phyloP scores from a whole-genome alignment of 2,797 vertebrate species.

The Rhinophrynus dorsalis region DNA sequence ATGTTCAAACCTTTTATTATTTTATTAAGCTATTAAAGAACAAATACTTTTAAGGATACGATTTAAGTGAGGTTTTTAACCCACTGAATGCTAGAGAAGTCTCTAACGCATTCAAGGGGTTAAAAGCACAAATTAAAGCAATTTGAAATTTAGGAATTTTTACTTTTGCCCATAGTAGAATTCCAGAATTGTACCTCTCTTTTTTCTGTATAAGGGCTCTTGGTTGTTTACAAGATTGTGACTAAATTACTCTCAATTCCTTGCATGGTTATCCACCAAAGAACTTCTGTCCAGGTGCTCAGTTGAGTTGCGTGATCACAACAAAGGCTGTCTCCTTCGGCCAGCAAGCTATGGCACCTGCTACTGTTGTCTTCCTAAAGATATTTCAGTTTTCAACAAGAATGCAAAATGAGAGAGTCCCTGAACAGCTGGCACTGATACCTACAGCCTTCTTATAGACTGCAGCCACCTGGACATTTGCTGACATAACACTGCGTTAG shows the following conservation, averaged over 20 bases:
- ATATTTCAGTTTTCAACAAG: slow-evolving; percentile 46
- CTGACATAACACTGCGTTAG: slow-evolving; percentile 32
- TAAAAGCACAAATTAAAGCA: too few species aligned
- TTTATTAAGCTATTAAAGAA: too few species aligned
- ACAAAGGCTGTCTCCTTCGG: neutral
- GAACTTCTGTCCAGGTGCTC: slow-evolving; percentile 8
- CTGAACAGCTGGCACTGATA: slow-evolving; percentile 39
- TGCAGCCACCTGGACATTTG: slow-evolving; percentile 42
- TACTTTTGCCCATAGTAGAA: too few species aligned
- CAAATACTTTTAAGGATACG: too few species aligned
- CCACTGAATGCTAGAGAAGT: too few species aligned
- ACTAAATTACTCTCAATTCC: neutral
- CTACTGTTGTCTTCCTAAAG: slow-evolving; percentile 33
- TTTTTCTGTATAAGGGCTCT: neutral
- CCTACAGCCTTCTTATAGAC: slow-evolving; percentile 25
- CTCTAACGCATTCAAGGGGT: too few species aligned
- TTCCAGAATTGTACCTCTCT: too few species aligned
- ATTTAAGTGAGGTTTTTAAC: too few species aligned
- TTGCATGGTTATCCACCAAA: neutral
- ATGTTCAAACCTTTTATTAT: too few species aligned
- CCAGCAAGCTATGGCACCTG: slow-evolving; percentile 28
- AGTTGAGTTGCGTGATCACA: slow-evolving; percentile 19
- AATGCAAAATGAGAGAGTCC: slow-evolving; percentile 40
- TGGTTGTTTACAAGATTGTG: too few species aligned
- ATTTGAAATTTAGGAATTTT: too few species aligned